A percentile compares a stretch with the other conserved stretches of the same genome.
Evolutionary conservation across 2,888 invertebrate species (phyloP).

Genomic region (Tetragnatha montana): DNA sequence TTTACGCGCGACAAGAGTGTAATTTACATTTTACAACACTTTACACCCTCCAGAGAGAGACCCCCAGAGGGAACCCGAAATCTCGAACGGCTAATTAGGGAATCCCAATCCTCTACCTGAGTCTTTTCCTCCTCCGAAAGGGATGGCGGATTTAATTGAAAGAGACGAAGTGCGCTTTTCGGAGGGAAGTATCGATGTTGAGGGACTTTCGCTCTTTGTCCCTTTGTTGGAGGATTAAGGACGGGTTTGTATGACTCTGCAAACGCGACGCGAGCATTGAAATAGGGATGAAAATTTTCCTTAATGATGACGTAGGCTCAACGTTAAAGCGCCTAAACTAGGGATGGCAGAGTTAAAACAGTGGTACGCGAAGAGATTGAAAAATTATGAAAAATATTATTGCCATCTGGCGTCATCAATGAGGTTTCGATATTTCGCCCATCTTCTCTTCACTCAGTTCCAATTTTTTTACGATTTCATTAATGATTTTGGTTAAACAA

Average conservation of each 20-base stretch:
- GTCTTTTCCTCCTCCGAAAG: slow-evolving; percentile 33
- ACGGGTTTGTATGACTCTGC: background rate
- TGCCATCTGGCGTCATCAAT: too few relatives aligned
- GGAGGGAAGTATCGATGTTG: slow-evolving; percentile 42
- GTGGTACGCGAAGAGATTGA: too few relatives aligned
- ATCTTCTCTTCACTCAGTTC: too few relatives aligned
- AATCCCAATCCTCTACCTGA: background rate
- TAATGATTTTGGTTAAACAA: too few relatives aligned
- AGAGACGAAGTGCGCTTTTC: slow-evolving; percentile 24
- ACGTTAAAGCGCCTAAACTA: too few relatives aligned
- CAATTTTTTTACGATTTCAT: too few relatives aligned
- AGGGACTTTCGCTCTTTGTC: slow-evolving; percentile 1
- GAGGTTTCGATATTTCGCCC: too few relatives aligned
- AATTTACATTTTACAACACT: slow-evolving; percentile 65
- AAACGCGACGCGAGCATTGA: too few relatives aligned
- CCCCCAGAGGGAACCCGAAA: background rate
- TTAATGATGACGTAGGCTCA: too few relatives aligned
- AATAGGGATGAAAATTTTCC: too few relatives aligned
- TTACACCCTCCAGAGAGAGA: slow-evolving; percentile 8
- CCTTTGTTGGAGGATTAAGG: background rate
- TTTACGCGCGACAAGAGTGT: slow-evolving; percentile 49
- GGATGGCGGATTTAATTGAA: slow-evolving; percentile 55
- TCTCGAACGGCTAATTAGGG: slow-evolving; percentile 52
- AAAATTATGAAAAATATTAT: too few relatives aligned
- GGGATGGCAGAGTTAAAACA: too few relatives aligned